phyloP scores from a whole-genome alignment of 2,797 vertebrate species.

The Cheirogaleus major region DNA sequence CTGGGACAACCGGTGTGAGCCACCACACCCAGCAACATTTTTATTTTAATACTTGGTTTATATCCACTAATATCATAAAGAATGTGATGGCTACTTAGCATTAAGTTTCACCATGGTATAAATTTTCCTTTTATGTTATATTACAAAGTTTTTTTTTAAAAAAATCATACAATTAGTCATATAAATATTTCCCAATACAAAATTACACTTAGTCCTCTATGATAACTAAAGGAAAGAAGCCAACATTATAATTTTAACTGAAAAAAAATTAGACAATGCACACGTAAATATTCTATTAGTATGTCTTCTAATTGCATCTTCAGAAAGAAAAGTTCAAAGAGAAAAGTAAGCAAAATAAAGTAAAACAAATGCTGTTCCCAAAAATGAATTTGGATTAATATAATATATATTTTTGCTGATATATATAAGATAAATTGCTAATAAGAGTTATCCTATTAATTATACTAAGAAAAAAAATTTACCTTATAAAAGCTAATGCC shows the following conservation, averaged over 20 bases:
- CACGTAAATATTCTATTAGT: background rate
- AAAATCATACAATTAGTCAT: constrained; percentile 7
- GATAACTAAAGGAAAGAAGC: background rate
- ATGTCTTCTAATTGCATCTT: constrained; percentile 12
- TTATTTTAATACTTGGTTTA: constrained; percentile 44
- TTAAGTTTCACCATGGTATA: constrained; percentile 34
- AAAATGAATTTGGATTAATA: background rate
- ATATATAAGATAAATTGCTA: constrained; percentile 2
- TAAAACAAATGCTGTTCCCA: background rate
- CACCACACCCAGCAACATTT: background rate
- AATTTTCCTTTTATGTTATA: constrained; percentile 39
- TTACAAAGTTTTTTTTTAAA: background rate
- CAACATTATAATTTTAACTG: constrained; percentile 1
- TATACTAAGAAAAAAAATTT: constrained; percentile 1
- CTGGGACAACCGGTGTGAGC: background rate
- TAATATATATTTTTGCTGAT: background rate
- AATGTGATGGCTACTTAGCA: background rate
- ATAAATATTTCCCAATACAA: constrained; percentile 15
- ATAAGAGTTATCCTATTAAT: background rate
- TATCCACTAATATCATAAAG: background rate
- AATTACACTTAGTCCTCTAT: background rate
- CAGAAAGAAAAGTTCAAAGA: constrained; percentile 7
- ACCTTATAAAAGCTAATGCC: constrained; percentile 12
- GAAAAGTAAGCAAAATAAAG: constrained; percentile 49
- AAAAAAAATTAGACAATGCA: background rate